These are phyloP conservation scores for Hylyphantes graminicola DNA, from an alignment of 1,140 invertebrate species.

Conservation along the genomic window DNA sequence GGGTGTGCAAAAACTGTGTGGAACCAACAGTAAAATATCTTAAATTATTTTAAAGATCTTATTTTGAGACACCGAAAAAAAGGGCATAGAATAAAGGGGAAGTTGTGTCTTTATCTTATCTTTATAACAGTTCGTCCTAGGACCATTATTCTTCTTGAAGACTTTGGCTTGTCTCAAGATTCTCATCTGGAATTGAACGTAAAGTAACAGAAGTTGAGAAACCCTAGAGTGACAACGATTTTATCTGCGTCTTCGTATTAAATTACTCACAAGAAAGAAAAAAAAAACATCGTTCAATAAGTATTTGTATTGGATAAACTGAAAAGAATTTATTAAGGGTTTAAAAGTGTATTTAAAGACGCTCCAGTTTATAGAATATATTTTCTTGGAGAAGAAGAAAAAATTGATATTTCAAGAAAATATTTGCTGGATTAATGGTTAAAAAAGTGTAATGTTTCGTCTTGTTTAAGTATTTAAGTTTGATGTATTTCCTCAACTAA, in stretches of 20 bases:
- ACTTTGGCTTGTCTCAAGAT: slow-evolving; percentile 19
- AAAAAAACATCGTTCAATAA: too few species aligned
- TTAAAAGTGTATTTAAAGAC: too few species aligned
- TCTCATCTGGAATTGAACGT: slow-evolving; percentile 6
- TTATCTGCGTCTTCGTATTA: background rate
- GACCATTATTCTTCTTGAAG: slow-evolving; percentile 46
- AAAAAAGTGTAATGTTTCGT: too few species aligned
- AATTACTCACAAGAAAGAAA: too few species aligned
- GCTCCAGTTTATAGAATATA: too few species aligned
- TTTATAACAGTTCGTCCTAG: slow-evolving; percentile 43
- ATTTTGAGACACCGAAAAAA: slow-evolving; percentile 7
- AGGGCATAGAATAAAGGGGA: background rate
- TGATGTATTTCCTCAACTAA: too few species aligned
- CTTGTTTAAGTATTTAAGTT: too few species aligned
- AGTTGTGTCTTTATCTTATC: slow-evolving; percentile 38
- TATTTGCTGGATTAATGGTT: too few species aligned
- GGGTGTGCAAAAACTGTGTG: background rate
- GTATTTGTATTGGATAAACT: too few species aligned
- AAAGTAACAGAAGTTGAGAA: slow-evolving; percentile 4
- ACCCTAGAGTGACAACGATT: background rate
- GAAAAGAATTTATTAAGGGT: too few species aligned
- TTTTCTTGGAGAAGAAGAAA: too few species aligned
- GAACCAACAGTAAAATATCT: slow-evolving; percentile 13
- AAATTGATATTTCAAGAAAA: too few species aligned
- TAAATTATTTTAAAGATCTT: slow-evolving; percentile 44